Evolutionary conservation across 1,140 invertebrate genomes (phyloP).

Genomic region (Lepidurus apus): DNA sequence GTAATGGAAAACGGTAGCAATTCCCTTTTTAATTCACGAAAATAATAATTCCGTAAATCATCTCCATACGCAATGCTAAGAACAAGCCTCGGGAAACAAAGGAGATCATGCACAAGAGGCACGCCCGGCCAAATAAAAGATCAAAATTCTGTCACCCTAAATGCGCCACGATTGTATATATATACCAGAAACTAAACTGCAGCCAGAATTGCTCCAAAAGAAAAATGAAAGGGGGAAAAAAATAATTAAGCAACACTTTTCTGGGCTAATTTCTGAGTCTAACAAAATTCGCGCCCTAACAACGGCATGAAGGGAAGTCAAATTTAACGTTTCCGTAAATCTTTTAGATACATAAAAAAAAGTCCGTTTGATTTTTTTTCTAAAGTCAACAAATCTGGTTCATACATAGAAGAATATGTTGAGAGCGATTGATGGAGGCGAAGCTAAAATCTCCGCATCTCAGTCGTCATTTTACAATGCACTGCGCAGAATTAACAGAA

Average conservation of each 20-base stretch:
- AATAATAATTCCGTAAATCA: neutral
- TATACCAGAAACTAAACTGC: neutral
- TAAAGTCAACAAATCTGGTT: neutral
- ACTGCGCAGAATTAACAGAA: neutral
- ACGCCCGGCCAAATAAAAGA: constrained; percentile 12
- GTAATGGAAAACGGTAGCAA: neutral
- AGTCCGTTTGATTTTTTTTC: neutral
- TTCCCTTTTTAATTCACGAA: neutral
- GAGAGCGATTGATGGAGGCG: neutral
- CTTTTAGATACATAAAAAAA: constrained; percentile 7
- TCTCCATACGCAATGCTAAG: neutral
- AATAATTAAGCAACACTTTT: neutral
- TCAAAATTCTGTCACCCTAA: constrained; percentile 7
- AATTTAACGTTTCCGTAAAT: constrained; percentile 10
- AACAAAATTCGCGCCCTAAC: constrained; percentile 9
- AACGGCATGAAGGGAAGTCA: neutral
- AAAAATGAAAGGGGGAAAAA: neutral
- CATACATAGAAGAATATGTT: neutral
- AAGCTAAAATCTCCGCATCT: neutral
- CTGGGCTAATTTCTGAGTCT: neutral
- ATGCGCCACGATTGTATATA: neutral
- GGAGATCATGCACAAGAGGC: constrained; percentile 16
- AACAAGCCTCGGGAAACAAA: neutral
- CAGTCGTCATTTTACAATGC: neutral
- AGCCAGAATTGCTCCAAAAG: neutral